Evolutionary conservation across 2,888 invertebrate species (phyloP), one percentile per base, ranked within the genome.

Genomic region (Cordylochernes scorpioides): DNA sequence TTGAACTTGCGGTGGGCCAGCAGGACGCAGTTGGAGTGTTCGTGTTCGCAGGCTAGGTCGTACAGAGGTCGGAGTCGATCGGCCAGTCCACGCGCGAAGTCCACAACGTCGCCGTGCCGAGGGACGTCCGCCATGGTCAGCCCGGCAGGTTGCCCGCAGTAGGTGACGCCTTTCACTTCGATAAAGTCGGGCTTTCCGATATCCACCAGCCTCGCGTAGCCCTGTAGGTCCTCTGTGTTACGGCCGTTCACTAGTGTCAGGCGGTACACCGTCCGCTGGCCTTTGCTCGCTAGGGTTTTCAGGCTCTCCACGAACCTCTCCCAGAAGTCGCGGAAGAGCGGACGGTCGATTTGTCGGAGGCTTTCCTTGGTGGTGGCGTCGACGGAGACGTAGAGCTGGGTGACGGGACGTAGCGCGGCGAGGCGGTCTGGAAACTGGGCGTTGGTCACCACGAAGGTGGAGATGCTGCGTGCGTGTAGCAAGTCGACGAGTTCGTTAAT

Each of bases 141-240:
- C 13, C 33, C 48, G 34, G 50, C 51, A 3, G 51, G 52, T 16
- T 58, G 58, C 3, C 63, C 63, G 46, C 63, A 64, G 42, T 57
- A 63, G 1, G 63, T 64, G 6, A 63, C 63, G 28, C 63, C 63
- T n/a, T 63, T 63, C 21, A 64, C 53, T 49, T 63, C 63, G 39
- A 63, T 63, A 39, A 64, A 63, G 46, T 63, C 62, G 25, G 63
- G 63, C 30, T 54, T 48, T 8, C 63, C 63, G 5, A 57, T 37
- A 4, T 48, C 43, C 1, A 63, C 59, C 8, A 63, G 49, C 15
- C 55, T 46, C 3, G 61, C 61, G 48, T 63, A 63, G 33, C 52
- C 54, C 32, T 58, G 53, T 19, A 63, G 40, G 41, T 64, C 62
- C 21, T 61, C 59, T 2, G 55, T 55, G 46, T 63, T 63, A 53